Conservation (phyloP, 92 coral and sea anemone genomes). For the Epizoanthus fatuus region DNA sequence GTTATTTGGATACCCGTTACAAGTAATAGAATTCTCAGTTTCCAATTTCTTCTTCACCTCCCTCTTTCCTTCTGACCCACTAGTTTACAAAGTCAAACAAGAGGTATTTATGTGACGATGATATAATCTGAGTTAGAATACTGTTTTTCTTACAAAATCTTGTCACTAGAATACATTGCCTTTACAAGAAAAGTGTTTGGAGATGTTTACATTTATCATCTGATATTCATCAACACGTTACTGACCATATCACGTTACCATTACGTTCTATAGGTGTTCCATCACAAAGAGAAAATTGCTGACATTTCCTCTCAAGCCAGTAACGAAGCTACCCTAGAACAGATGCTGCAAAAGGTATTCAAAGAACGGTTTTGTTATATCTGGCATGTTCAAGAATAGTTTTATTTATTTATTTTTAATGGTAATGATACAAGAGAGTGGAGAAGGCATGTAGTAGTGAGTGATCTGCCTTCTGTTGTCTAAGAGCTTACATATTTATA, state of each 20-base stretch:
- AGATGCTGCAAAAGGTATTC: slow-evolving; percentile 91
- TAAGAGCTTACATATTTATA: no score
- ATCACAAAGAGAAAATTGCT: slow-evolving; percentile 89
- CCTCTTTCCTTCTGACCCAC: background rate
- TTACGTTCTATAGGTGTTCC: slow-evolving; percentile 77
- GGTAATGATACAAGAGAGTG: no score
- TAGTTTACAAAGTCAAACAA: no score
- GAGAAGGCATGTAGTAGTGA: no score
- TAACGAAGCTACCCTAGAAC: slow-evolving; percentile 94
- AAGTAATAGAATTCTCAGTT: background rate
- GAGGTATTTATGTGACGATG: no score
- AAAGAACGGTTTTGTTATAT: background rate
- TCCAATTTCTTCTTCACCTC: background rate
- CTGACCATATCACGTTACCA: background rate
- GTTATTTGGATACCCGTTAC: no score
- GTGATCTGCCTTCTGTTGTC: no score
- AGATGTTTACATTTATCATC: no score
- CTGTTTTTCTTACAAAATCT: no score
- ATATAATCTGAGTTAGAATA: no score
- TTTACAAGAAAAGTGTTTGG: no score
- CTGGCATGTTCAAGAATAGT: background rate
- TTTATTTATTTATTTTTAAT: background rate
- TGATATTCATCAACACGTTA: background rate
- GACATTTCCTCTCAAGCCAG: slow-evolving; percentile 97
- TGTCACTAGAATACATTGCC: no score